Base-by-base conservation (phyloP, 1,140 invertebrate genomes). In the Hermatobates lingyangjiaoensis region DNA sequence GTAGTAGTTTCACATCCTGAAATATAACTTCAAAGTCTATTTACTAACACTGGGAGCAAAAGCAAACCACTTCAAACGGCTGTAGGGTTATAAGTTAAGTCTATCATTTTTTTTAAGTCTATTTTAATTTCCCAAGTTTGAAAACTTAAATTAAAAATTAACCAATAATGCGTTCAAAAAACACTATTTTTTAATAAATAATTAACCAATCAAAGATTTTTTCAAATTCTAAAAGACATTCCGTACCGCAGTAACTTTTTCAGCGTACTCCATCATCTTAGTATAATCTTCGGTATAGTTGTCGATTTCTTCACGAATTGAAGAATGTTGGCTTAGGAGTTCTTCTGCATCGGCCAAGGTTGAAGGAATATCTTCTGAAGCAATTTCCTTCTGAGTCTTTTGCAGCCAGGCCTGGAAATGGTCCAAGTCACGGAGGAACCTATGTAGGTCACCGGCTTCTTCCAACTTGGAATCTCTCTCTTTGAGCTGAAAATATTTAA, bases 351-450 rank as follows among this genome's bases (percentile, higher is more conserved):
- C 94, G 3, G 92, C 80, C 56, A 98, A 70, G 55, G 85, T 93
- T n/a, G 83, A 83, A 21, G 96, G 95, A 53, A 87, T 92, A 64
- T 98, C 96, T 71, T 98, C 94, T 10, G 90, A 95, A 15, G 96
- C 95, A 26, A 99, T 84, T 66, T 96, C 88, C 1, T 84, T 92
- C 68, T 98, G 94, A 0, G 94, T 98, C 66, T 94, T 93, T 42
- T 92, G 93, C 52, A 99, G 73, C 96, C 96, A 99, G 1, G 89
- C 77, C 52, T 97, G 93, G 90, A 99, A 99, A 71, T 98, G 95
- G 69, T 99, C 96, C 56, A 99, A 76, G 66, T 98, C 95, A 39
- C 93, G 83, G 54, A 99, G 72, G 83, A 99, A 99, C 48, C 93
- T 79, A 63, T 99, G 96, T 50, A 99, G 70, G 63, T 98, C 96